Evolutionary conservation across 53 echinoderm and acorn worm species (phyloP), one percentile per base, ranked within the genome.

Genomic region (Apostichopus leukothele): DNA sequence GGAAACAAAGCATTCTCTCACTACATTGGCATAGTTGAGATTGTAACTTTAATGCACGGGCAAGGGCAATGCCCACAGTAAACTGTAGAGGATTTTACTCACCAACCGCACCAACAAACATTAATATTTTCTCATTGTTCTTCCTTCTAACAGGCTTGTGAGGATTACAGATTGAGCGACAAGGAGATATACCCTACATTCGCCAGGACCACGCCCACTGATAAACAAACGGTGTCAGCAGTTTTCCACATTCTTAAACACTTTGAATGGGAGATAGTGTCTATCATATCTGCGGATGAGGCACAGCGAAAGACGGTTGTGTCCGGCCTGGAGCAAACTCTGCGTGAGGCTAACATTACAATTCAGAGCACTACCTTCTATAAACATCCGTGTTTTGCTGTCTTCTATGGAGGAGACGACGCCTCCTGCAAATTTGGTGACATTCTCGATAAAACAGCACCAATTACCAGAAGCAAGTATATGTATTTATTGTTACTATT

Each of bases 181-280:
- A 98, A 98, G 86, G 5, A 19, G 6, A 86, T 66, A 26, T 96
- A 93, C 87, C 90, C 89, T 39, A 98, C 98, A 20, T 98, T 95
- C 61, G 95, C 93, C 8, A 78, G 95, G 52, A 98, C 98, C 14
- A 90, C 91, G 61, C 90, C 98, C 8, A 95, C 95, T 4, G 92
- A 94, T 83, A 91, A 91, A 11, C 94, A 90, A 63, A 90, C 94
- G 16, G 89, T 94, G 13, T 63, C 83, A 22, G 92, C 98, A 10
- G 91, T 98, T 22, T 16, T 95, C 63, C 90, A 91, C 1, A 83
- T 95, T 18, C 89, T 98, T 10, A 83, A 92, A 18, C 91, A 94
- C 59, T 98, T 93, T 89, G 76, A 95, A 59, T 98, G 98, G 98
- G 73, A 68, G 26, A 90, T 88, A 53, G 93, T 95, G n/a, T 91